A percentile compares a stretch with the other conserved stretches of the same genome.
These are phyloP conservation scores for Psylliodes chrysocephalus DNA, from an alignment of 2,888 invertebrate species.

Conservation along the genomic window DNA sequence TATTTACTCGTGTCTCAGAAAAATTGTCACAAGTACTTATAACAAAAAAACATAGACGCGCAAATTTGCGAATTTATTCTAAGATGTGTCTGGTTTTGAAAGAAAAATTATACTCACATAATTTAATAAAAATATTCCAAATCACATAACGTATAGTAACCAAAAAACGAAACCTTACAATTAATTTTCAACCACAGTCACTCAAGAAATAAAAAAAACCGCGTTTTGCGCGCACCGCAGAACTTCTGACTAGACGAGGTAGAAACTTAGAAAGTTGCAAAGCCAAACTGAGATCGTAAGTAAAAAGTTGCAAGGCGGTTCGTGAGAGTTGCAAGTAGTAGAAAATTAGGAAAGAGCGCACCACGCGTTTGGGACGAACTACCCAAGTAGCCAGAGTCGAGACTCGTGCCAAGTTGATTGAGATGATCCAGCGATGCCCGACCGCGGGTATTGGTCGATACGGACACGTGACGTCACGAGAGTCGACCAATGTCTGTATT, in stretches of 20 bases:
- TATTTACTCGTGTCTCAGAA: constrained; percentile 25
- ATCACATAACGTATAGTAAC: constrained; percentile 35
- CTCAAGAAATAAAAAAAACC: constrained; percentile 11
- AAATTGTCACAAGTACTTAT: constrained; percentile 41
- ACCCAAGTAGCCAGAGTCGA: constrained; percentile 58
- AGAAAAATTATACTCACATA: constrained; percentile 36
- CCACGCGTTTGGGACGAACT: constrained; percentile 57
- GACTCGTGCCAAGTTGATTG: constrained; percentile 62
- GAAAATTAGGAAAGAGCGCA: constrained; percentile 56
- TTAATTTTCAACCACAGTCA: constrained; percentile 22
- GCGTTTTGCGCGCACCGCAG: constrained; percentile 2
- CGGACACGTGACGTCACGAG: constrained; percentile 60
- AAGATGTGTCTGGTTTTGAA: not conserved
- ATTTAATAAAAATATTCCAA: constrained; percentile 33
- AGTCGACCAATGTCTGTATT: constrained; percentile 61
- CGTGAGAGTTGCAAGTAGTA: constrained; percentile 25
- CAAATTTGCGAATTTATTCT: not conserved
- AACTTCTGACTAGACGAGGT: constrained; percentile 23
- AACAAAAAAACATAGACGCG: not conserved
- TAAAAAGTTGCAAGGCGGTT: not conserved
- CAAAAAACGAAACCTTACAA: constrained; percentile 1
- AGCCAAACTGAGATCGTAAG: constrained; percentile 18
- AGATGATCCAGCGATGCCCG: constrained; percentile 62
- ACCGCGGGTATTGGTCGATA: constrained; percentile 64
- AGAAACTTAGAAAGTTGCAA: constrained; percentile 12